Percentiles rank a stretch among this genome's conserved stretches.
Evolutionary conservation across 2,888 invertebrate species (phyloP).

Genomic region (Adelphocoris suturalis): DNA sequence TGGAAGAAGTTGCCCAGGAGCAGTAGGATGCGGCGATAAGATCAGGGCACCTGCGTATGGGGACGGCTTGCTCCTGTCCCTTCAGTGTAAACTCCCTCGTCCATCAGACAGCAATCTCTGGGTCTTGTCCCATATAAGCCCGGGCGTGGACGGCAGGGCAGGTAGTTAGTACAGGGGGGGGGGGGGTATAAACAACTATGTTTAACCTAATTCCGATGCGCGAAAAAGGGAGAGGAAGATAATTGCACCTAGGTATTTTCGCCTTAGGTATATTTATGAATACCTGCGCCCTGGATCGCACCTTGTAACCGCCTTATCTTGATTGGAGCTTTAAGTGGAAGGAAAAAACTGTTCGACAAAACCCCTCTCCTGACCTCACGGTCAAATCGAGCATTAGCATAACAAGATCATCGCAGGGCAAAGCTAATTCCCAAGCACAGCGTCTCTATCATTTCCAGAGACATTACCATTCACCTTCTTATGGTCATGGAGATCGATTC

Average conservation of each 20-base stretch:
- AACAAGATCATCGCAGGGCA: neutral
- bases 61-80: neutral
- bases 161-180: neutral
- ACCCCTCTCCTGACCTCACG: neutral
- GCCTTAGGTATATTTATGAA: constrained; percentile 17
- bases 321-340: neutral
- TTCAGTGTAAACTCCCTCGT: neutral
- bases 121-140: neutral
- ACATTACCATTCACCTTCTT: constrained; percentile 9
- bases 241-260: constrained; percentile 26
- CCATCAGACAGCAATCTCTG: constrained; percentile 12
- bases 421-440: neutral
- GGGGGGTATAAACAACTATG: constrained; percentile 33
- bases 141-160: neutral
- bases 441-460: neutral
- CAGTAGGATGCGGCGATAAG: constrained; percentile 6
- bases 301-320: constrained; percentile 10
- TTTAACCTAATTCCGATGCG: constrained; percentile 49
- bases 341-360: neutral
- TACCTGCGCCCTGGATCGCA: constrained; percentile 3
- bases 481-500: neutral
- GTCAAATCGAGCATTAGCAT: constrained; percentile 22
- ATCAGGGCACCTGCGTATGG: constrained; percentile 30
- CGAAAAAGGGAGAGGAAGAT: constrained; percentile 33
- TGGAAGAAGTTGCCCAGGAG: constrained; percentile 3